Base-by-base conservation (phyloP, 2,113 vertebrate species). In the Sturnus vulgaris region DNA sequence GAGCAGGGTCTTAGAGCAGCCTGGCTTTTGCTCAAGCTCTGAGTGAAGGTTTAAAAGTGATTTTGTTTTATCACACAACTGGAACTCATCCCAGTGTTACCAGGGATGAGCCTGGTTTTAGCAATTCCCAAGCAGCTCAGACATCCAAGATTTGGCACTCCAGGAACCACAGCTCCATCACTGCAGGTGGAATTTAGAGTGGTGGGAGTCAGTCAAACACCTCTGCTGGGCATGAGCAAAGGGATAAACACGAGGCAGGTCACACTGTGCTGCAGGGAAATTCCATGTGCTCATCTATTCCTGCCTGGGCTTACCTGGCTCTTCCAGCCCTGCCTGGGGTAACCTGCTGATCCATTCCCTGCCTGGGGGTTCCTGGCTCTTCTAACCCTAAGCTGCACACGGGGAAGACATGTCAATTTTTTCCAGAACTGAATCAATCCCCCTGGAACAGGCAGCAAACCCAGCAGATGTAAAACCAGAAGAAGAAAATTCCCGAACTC, bases 211-310 rank as follows among this genome's bases (percentile, higher is more conserved):
- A 6, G 28, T 14, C 23, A 9, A 24, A 27, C 3, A 15, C 7
- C 59, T 66, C 24, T 28, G n/a, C 33, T 72, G 85, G 49, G 7
- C 55, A 28, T 25, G 80, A 65, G 40, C 63, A 39, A 35, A 11
- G 37, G 61, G 57, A 17, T 12, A 5, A 83, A 33, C 15, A 10
- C 0, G 12, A 61, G 24, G 8, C 19, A 21, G 35, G 19, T 56
- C 14, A 21, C 2, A 2, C 46, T 28, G 30, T 17, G 39, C 49
- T 15, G 1, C 37, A 4, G 10, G 40, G 56, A 30, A 39, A 63
- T 24, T n/a, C 1, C 0, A 0, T 18, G 30, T 9, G 20, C 15
- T 39, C 47, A 12, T 31, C 55, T 20, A 0, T 19, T 46, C 71
- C 78, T 63, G 37, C 61, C 42, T 39, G 19, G 50, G 17, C 30